These are phyloP conservation scores for Thymelicus lineola DNA, from an alignment of 2,888 invertebrate species.

Conservation along the genomic window DNA sequence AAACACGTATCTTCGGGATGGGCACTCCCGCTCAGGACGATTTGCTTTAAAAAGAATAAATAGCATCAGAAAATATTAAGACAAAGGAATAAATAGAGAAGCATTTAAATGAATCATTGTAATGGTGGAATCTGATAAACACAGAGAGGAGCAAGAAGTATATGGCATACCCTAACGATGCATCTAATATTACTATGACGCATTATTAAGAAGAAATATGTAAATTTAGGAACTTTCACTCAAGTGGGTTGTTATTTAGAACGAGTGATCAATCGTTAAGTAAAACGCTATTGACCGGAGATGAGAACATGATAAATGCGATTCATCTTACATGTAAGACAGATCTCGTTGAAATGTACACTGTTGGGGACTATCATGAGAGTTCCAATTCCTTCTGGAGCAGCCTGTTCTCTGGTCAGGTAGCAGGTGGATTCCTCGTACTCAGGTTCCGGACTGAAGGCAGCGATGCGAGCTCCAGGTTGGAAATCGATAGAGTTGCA, in stretches of 20 bases:
- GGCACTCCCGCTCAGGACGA: conserved; percentile 94
- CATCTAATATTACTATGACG: neutral
- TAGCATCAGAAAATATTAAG: conserved; percentile 33
- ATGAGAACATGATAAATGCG: conserved; percentile 24
- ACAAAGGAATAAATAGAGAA: too few species aligned
- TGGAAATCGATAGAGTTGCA: conserved; percentile 96
- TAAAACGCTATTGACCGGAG: conserved; percentile 9
- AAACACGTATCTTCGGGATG: conserved; percentile 94
- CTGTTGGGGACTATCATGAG: conserved; percentile 95
- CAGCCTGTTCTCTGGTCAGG: conserved; percentile 93
- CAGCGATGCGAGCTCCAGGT: conserved; percentile 93
- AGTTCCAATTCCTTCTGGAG: conserved; percentile 95
- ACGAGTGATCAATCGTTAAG: neutral
- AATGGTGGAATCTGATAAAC: too few species aligned
- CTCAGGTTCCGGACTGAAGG: conserved; percentile 92
- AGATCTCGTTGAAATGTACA: conserved; percentile 95
- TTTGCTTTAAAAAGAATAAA: conserved; percentile 78
- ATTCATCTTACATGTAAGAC: conserved; percentile 91
- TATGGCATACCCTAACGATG: too few species aligned
- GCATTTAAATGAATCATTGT: too few species aligned
- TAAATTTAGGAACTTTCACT: neutral
- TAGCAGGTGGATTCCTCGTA: conserved; percentile 96
- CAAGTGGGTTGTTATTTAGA: conserved; percentile 1
- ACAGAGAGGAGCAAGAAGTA: too few species aligned
- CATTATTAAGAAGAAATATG: neutral